A percentile compares a stretch with the other conserved stretches of the same genome.
phyloP scores from a whole-genome alignment of 2,888 invertebrate genomes.

The Drosophila atroscutellata region DNA sequence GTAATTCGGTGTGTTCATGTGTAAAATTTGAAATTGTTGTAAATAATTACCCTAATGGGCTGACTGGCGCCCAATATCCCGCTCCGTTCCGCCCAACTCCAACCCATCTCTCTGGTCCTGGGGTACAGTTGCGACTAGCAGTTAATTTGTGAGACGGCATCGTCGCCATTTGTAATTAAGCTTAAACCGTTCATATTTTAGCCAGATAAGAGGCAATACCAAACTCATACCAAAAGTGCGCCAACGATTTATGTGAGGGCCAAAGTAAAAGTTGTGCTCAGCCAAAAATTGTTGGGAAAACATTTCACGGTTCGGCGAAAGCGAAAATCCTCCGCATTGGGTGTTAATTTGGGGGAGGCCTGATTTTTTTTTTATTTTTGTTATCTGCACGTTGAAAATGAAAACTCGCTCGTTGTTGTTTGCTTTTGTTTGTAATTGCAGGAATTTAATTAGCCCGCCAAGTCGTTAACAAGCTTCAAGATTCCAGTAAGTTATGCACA shows the following conservation, averaged over 20 bases:
- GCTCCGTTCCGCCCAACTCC: not conserved
- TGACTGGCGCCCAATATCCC: conserved; percentile 8
- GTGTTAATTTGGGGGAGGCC: conserved; percentile 71
- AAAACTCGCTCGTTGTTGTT: conserved; percentile 36
- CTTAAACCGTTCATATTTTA: conserved; percentile 80
- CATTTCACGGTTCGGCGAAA: conserved; percentile 68
- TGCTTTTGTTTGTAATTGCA: conserved; percentile 60
- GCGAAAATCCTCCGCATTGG: conserved; percentile 50
- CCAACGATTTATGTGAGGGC: conserved; percentile 54
- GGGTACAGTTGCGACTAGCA: conserved; percentile 55
- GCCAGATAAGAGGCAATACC: conserved; percentile 69
- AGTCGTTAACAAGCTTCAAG: conserved; percentile 78
- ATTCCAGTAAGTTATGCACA: conserved; percentile 64
- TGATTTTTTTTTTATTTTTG: conserved; percentile 40
- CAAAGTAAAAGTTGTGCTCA: conserved; percentile 60
- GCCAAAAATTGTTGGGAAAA: conserved; percentile 59
- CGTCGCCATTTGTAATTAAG: conserved; percentile 80
- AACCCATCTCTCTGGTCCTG: not conserved
- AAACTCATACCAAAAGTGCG: conserved; percentile 12
- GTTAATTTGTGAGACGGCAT: conserved; percentile 71
- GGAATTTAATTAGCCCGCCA: conserved; percentile 75
- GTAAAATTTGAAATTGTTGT: conserved; percentile 81
- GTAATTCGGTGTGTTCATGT: conserved; percentile 72
- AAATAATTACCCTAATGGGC: conserved; percentile 81
- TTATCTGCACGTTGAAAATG: conserved; percentile 33